phyloP scores from a whole-genome alignment of 2,113 vertebrate genomes.

The Tyto alba region DNA sequence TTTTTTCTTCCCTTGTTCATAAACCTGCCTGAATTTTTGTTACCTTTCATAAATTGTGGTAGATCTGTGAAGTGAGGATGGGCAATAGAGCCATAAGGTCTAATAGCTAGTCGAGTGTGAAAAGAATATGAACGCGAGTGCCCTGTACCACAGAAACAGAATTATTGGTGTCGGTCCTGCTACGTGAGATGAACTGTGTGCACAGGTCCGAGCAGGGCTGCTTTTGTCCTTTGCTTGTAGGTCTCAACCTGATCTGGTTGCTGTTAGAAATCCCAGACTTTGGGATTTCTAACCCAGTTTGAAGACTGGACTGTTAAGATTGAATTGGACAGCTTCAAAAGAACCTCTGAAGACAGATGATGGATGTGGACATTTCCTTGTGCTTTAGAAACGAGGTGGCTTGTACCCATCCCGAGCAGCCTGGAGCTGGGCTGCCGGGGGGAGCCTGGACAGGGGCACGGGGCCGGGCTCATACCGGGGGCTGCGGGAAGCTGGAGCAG shows the following conservation, averaged over 20 bases:
- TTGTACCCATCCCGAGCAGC: background rate
- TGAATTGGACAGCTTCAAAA: background rate
- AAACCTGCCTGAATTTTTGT: background rate
- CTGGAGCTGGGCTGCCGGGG: background rate
- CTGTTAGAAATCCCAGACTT: background rate
- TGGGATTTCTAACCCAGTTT: background rate
- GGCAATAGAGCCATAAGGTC: background rate
- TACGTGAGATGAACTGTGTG: rapidly evolving
- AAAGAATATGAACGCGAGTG: background rate
- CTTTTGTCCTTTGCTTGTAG: background rate
- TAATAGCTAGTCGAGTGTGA: background rate
- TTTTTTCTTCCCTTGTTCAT: background rate
- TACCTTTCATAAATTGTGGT: background rate
- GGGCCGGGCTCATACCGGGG: too few species aligned
- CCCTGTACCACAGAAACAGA: background rate
- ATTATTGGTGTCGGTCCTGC: background rate
- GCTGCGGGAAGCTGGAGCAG: background rate
- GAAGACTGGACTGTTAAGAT: background rate
- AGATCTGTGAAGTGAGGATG: background rate
- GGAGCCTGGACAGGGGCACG: background rate
- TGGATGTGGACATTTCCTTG: rapidly evolving
- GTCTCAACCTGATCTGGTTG: background rate
- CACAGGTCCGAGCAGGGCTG: background rate
- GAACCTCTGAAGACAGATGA: background rate
- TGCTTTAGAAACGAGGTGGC: background rate